These are phyloP conservation scores for Orthonyx spaldingii DNA, from an alignment of 2,113 vertebrate species.

Conservation along the genomic window DNA sequence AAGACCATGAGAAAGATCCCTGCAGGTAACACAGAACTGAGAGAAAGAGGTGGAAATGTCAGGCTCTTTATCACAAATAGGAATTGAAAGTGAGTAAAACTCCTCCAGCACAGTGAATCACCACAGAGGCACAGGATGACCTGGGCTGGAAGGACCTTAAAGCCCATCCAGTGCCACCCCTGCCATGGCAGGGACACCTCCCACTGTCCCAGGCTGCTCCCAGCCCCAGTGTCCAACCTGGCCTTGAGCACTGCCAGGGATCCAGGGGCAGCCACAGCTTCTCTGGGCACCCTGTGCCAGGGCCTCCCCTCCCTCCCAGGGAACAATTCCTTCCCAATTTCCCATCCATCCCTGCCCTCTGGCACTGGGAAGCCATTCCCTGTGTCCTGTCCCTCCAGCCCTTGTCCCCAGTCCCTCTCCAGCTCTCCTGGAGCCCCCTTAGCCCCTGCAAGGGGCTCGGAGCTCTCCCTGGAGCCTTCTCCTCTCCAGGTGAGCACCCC, in stretches of 20 bases:
- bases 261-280: not conserved
- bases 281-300: not conserved
- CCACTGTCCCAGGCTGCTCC: not conserved
- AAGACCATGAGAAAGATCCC: not conserved
- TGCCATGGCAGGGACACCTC: not conserved
- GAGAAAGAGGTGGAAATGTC: not conserved
- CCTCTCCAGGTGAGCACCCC: too few species aligned
- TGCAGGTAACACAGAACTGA: not conserved
- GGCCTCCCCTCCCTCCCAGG: rapidly evolving
- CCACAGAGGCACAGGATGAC: not conserved
- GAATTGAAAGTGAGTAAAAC: not conserved
- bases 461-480: too few species aligned
- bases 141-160: not conserved
- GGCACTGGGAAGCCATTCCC: too few species aligned
- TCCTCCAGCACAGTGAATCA: not conserved
- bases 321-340: too few species aligned
- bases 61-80: not conserved
- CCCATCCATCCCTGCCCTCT: too few species aligned
- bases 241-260: not conserved
- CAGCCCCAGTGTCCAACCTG: not conserved
- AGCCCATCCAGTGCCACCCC: not conserved
- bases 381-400: too few species aligned
- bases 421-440: too few species aligned
- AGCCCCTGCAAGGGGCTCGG: too few species aligned
- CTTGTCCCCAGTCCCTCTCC: too few species aligned